A percentile compares a stretch with the other conserved stretches of the same genome.
Evolutionary conservation across 2,888 invertebrate species (phyloP).

Genomic region (Crepidodera aurea): DNA sequence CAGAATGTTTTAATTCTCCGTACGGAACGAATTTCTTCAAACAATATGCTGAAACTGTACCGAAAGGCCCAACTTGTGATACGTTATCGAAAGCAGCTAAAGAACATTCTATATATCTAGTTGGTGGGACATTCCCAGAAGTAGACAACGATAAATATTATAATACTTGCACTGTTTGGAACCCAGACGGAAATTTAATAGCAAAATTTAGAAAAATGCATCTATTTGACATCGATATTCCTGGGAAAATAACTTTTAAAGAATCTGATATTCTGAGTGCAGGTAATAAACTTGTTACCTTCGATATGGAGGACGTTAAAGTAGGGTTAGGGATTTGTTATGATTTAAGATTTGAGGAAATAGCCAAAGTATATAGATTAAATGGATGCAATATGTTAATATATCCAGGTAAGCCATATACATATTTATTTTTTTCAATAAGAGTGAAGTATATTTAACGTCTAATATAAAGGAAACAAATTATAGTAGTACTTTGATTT

Average conservation of each 20-base stretch:
- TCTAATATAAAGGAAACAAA: no score
- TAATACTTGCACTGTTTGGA: slow-evolving; percentile 91
- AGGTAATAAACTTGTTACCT: slow-evolving; percentile 77
- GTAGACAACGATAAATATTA: slow-evolving; percentile 68
- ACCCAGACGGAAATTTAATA: slow-evolving; percentile 77
- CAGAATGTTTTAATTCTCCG: slow-evolving; percentile 95
- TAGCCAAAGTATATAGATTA: slow-evolving; percentile 77
- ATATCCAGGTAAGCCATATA: slow-evolving; percentile 74
- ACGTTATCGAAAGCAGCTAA: slow-evolving; percentile 79
- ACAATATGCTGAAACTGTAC: slow-evolving; percentile 81
- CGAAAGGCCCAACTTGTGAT: slow-evolving; percentile 76
- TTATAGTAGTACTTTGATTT: no score
- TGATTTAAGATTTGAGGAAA: slow-evolving; percentile 90
- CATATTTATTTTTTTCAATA: background rate
- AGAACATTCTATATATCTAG: slow-evolving; percentile 77
- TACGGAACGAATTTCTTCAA: slow-evolving; percentile 87
- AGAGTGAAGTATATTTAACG: no score
- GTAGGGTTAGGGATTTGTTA: slow-evolving; percentile 95
- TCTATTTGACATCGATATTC: slow-evolving; percentile 95
- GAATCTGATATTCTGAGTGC: slow-evolving; percentile 86
- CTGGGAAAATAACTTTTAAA: slow-evolving; percentile 89
- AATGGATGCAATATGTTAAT: slow-evolving; percentile 84
- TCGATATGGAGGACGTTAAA: slow-evolving; percentile 75
- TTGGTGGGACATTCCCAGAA: slow-evolving; percentile 94
- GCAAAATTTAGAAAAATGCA: slow-evolving; percentile 90